Base-by-base conservation (phyloP, 2,797 vertebrate genomes). In the Leptodactylus fallax region DNA sequence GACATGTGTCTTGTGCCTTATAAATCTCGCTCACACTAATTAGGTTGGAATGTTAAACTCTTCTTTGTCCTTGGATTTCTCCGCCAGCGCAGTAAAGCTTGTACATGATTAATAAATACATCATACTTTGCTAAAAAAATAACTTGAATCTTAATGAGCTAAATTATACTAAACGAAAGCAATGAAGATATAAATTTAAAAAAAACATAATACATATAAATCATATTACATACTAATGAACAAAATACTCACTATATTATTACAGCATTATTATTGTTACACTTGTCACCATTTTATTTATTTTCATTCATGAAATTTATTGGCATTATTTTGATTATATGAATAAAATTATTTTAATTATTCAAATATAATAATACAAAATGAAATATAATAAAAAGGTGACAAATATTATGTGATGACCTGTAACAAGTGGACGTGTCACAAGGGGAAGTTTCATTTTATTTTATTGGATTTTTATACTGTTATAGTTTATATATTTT, bases 41-140 rank as follows among this genome's bases (percentile, higher is more conserved):
- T 80, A 80, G 56, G 10, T 25, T 27, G 61, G 45, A 65, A 65
- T 51, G 49, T 82, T 82, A 82, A 53, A 69, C 61, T 65, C 79
- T n/a, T 61, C 56, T 58, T 80, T 80, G 79, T 80, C 58, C 79
- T 80, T 80, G 58, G 79, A n/a, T 80, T 45, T 63, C 19, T 47
- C 79, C 21, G 47, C 61, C 36, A 14, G 49, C 36, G 11, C 58
- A 7, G 36, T 80, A 61, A 10, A n/a, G 10, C 36, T 17, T 45
- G 25, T 6, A 36, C 14, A 60, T 6, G 14, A 56, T 36, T 79
- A 19, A 45, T 27, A 79, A 17, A 79, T 79, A 11, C 78, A n/a
- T 6, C 5, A 51, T 21, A 14, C 72, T 49, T 77, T 71, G 0
- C 9, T 9, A 36, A 36, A 36, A 36, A 36, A 36, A 36, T n/a